Conservation (phyloP, 2,113 vertebrate species). For the Rhodinocichla rosea region DNA sequence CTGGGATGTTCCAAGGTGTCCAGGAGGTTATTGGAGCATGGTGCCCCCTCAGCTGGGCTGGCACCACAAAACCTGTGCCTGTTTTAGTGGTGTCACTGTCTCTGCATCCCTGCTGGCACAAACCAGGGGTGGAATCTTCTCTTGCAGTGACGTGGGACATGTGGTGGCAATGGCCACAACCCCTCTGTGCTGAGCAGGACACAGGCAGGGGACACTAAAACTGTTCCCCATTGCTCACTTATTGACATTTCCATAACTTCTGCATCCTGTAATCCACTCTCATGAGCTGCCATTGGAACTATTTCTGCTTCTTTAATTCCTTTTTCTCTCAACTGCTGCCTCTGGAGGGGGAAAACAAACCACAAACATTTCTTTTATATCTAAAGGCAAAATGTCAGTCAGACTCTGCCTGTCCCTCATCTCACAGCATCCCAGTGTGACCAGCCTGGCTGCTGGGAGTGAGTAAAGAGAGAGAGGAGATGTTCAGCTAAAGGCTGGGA, state of each 20-base stretch:
- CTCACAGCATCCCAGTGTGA: neutral
- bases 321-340: neutral
- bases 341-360: neutral
- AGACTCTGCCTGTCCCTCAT: neutral
- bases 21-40: fast-evolving
- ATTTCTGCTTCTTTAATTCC: neutral
- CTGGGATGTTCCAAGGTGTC: fast-evolving
- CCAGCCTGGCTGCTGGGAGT: neutral
- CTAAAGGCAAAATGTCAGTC: neutral
- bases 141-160: neutral
- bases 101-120: neutral
- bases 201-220: neutral
- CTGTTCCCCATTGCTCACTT: fast-evolving
- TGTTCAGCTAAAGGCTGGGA: neutral
- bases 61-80: neutral
- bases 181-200: neutral
- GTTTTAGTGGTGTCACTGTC: neutral
- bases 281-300: neutral
- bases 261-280: neutral
- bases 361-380: neutral
- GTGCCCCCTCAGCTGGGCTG: neutral
- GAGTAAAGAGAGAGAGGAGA: neutral
- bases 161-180: fast-evolving
- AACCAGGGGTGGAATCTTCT: neutral
- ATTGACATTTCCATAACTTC: neutral